A percentile compares a stretch with the other conserved stretches of the same genome.
Conservation (phyloP, 2,888 invertebrate species). For the Synanthedon vespiformis region DNA sequence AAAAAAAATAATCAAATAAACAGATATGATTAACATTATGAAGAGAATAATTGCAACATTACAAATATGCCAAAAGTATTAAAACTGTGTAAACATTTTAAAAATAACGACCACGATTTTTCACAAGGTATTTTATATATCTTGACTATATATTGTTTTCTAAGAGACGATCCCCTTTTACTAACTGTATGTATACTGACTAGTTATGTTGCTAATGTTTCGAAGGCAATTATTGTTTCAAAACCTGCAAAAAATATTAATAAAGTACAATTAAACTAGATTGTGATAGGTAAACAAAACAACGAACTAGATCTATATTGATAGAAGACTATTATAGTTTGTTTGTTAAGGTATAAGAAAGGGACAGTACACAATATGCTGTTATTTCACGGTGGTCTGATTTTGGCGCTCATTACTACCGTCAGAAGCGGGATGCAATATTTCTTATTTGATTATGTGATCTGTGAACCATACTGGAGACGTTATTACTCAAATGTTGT, state of each 20-base stretch:
- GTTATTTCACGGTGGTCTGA: no score
- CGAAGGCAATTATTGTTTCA: background rate
- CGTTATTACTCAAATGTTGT: background rate
- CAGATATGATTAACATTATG: constrained; percentile 59
- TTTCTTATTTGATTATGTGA: no score
- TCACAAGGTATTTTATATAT: constrained; percentile 54
- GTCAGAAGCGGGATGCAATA: no score
- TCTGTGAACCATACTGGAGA: no score
- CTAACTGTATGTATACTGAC: constrained; percentile 30
- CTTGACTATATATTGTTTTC: constrained; percentile 44
- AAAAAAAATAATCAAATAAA: constrained; percentile 57
- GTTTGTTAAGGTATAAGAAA: no score
- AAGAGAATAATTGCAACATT: constrained; percentile 47
- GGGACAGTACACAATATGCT: no score
- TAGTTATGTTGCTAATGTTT: constrained; percentile 26
- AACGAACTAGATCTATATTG: no score
- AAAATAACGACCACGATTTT: constrained; percentile 41
- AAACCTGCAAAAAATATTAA: background rate
- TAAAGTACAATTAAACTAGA: no score
- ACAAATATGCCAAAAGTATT: constrained; percentile 61
- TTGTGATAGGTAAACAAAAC: no score
- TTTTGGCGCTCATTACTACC: no score
- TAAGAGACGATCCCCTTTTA: constrained; percentile 22
- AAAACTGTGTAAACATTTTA: constrained; percentile 61
- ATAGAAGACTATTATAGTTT: no score